Base-by-base conservation (phyloP, 2,797 vertebrate genomes). In the Melanotaenia parkinsoni region DNA sequence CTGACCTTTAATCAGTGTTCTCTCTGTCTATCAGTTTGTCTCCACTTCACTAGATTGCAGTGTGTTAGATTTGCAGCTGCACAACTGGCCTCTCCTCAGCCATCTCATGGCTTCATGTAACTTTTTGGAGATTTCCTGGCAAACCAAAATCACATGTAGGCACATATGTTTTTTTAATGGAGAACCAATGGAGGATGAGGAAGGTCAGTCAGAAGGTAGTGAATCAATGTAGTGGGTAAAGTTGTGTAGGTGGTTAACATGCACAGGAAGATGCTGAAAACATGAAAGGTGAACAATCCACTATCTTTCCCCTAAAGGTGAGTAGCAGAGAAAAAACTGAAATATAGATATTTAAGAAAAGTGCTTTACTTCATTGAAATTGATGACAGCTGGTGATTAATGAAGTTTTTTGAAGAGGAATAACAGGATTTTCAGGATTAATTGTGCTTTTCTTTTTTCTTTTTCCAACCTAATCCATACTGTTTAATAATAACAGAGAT, bases 1-100 rank as follows among this genome's bases (percentile, higher is more conserved):
- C 72, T 81, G 81, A 84, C 79, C 76, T 84, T 77, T 76, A 76
- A 79, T 81, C 82, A 77, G 45, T 24, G 60, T 58, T 72, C 56
- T 58, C 53, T 70, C 24, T 33, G 64, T 30, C 18, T 45, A 22
- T 53, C 32, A 63, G 14, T 62, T 45, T 50, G 40, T 60, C 57
- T 74, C 60, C 35, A 26, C 60, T 63, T 76, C 61, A 58, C 24
- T 67, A 50, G 60, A 53, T 38, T 76, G 63, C 35, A 79, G 51
- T 79, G 57, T 18, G 62, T 73, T 66, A 70, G 68, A 56, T 72
- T 82, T 80, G 74, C 78, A 83, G 76, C 76, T 80, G 77, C 72
- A 77, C 79, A 77, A 45, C 63, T 70, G 77, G 74, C 62, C 32
- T 82, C 43, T 56, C 64, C 58, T 12, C 71, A 70, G 30, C 4